Evolutionary conservation across 2,113 vertebrate species (phyloP).

Genomic region (Cyanoramphus novaezelandiae): DNA sequence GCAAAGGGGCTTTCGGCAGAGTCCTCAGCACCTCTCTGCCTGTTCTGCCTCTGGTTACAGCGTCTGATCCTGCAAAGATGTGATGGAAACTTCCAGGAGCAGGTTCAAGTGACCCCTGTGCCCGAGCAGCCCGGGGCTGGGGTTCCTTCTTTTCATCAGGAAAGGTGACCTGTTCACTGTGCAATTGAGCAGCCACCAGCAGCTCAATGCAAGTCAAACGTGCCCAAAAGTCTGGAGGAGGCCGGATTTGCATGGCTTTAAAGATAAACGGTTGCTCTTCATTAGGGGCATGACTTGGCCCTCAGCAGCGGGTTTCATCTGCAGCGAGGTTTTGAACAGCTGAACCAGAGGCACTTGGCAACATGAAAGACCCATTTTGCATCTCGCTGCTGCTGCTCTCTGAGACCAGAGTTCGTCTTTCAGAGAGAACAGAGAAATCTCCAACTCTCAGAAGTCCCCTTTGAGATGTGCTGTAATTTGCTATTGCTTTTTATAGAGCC

Average conservation of each 20-base stretch:
- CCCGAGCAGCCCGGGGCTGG: neutral
- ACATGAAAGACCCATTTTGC: neutral
- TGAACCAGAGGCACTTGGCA: slow-evolving; percentile 19
- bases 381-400: neutral
- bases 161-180: neutral
- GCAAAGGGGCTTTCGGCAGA: neutral
- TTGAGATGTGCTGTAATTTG: neutral
- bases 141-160: neutral
- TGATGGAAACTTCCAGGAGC: neutral
- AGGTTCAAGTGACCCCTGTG: neutral
- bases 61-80: fast-evolving
- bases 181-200: neutral
- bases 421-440: neutral
- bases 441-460: neutral
- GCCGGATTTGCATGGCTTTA: neutral
- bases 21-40: neutral
- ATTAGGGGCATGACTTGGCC: neutral
- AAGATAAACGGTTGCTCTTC: neutral
- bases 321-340: slow-evolving; percentile 60
- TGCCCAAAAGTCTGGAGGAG: neutral
- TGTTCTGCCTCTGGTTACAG: neutral
- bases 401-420: neutral
- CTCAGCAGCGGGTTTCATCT: neutral
- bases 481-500: neutral
- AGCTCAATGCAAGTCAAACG: neutral